Percentiles rank a stretch among this genome's conserved stretches.
Conservation (phyloP, 2,113 vertebrate genomes). For the Mus spicilegus region DNA sequence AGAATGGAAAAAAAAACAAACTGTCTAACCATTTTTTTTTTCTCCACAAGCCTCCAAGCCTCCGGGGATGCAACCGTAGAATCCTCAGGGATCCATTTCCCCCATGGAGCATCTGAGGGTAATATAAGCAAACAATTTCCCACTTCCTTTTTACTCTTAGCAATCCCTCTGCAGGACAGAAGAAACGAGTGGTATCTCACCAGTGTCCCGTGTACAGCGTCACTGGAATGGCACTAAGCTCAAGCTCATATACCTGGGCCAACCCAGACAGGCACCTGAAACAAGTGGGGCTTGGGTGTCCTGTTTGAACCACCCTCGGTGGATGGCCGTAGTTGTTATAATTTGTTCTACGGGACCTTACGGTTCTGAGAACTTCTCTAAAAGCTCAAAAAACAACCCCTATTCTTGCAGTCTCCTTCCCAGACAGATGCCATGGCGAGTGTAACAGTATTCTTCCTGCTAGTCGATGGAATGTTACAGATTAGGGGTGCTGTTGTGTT, state of each 20-base stretch:
- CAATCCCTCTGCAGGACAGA: background rate
- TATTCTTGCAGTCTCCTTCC: background rate
- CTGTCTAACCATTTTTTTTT: background rate
- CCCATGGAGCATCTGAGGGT: background rate
- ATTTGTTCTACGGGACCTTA: background rate
- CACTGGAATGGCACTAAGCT: background rate
- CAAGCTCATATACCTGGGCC: background rate
- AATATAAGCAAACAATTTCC: background rate
- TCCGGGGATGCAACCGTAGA: background rate
- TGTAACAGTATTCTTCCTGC: background rate
- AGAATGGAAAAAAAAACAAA: background rate
- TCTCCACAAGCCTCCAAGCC: background rate
- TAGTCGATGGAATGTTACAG: background rate
- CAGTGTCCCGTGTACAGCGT: background rate
- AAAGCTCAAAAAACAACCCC: background rate
- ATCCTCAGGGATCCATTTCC: background rate
- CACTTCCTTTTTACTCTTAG: background rate
- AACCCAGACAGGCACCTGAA: background rate
- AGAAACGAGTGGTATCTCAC: background rate
- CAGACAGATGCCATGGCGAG: rapidly evolving
- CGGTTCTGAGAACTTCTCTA: background rate
- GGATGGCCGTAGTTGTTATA: background rate
- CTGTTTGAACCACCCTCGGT: background rate
- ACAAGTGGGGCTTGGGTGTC: background rate
- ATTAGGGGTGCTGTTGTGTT: background rate